Evolutionary conservation across 2,113 vertebrate species (phyloP).

Genomic region (Actinemys pallida): DNA sequence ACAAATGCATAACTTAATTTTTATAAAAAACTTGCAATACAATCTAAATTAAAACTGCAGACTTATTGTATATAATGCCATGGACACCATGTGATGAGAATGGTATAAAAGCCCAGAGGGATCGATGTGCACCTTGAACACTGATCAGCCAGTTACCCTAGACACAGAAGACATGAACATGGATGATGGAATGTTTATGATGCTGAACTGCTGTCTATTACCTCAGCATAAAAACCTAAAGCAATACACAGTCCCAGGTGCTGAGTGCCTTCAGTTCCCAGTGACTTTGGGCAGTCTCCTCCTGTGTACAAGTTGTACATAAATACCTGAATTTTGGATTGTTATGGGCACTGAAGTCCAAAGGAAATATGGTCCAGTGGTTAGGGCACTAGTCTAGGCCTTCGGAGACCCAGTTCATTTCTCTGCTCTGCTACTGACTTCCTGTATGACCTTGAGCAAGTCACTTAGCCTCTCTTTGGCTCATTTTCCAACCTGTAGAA

Average conservation of each 20-base stretch:
- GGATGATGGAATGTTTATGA: background rate
- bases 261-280: background rate
- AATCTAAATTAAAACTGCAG: background rate
- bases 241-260: background rate
- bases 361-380: background rate
- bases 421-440: background rate
- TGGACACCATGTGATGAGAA: background rate
- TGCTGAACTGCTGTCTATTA: constrained; percentile 8
- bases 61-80: background rate
- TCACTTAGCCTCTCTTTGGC: background rate
- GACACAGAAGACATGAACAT: accelerated
- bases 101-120: background rate
- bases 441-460: background rate
- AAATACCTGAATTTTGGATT: background rate
- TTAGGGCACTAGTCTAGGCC: background rate
- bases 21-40: background rate
- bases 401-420: background rate
- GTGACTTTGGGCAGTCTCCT: constrained; percentile 27
- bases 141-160: background rate
- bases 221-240: constrained; percentile 5
- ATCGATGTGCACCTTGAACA: background rate
- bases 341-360: background rate
- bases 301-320: background rate
- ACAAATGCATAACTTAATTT: background rate
- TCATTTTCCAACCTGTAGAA: background rate